Evolutionary conservation across 2,888 invertebrate genomes (phyloP).

Genomic region (Caenorhabditis virilis): DNA sequence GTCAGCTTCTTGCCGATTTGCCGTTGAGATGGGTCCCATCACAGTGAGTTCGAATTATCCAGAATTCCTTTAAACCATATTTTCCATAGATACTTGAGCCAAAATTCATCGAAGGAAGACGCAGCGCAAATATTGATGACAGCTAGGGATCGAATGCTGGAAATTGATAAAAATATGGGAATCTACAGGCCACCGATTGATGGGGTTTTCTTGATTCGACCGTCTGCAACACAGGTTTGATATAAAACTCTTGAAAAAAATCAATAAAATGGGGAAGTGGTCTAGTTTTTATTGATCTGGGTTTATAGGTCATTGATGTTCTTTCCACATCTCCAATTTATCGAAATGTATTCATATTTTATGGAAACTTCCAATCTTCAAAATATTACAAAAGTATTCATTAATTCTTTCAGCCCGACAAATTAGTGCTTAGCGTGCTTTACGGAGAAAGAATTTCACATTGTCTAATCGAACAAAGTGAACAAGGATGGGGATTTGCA

Average conservation of each 20-base stretch:
- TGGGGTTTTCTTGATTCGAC: conserved; percentile 90
- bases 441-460: conserved; percentile 46
- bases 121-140: conserved; percentile 33
- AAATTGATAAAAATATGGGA: conserved; percentile 19
- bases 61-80: neutral
- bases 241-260: conserved; percentile 1
- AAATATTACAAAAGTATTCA: neutral
- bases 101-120: conserved; percentile 42
- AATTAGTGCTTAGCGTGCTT: conserved; percentile 47
- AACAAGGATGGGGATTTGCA: conserved; percentile 65
- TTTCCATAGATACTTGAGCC: conserved; percentile 40
- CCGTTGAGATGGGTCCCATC: conserved; percentile 34
- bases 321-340: neutral
- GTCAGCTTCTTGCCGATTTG: conserved; percentile 33
- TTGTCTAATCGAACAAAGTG: conserved; percentile 69
- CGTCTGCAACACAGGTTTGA: conserved; percentile 74
- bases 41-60: conserved; percentile 8
- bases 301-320: neutral
- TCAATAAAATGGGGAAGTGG: neutral
- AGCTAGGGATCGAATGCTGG: conserved; percentile 72
- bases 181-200: conserved; percentile 70
- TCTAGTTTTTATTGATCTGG: neutral
- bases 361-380: neutral
- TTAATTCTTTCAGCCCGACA: conserved; percentile 17
- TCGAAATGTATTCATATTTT: neutral